Evolutionary conservation across 2,113 vertebrate species (phyloP).

Genomic region (Halcyon malimbica): DNA sequence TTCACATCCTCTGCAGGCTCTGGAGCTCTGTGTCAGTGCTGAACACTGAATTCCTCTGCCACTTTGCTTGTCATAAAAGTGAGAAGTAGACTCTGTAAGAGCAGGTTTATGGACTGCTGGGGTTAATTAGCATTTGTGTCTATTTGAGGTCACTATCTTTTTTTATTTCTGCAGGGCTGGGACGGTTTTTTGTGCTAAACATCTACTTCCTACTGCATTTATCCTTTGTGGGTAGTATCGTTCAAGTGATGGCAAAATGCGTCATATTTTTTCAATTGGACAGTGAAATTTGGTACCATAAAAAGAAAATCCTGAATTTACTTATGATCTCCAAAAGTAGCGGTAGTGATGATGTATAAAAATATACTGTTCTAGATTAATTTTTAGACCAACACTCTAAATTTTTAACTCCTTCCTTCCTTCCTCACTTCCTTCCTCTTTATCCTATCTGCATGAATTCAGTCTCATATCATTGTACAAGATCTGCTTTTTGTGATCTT

Average conservation of each 20-base stretch:
- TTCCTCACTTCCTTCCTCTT: not conserved
- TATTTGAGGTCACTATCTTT: not conserved
- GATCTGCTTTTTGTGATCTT: not conserved
- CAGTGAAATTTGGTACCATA: not conserved
- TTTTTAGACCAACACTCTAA: not conserved
- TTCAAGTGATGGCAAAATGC: not conserved
- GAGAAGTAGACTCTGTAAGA: not conserved
- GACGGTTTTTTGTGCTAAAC: not conserved
- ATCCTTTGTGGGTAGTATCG: not conserved
- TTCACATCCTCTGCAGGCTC: not conserved
- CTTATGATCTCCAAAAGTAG: not conserved
- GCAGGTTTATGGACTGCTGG: not conserved
- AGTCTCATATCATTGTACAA: not conserved
- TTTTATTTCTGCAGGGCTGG: not conserved
- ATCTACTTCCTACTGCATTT: not conserved
- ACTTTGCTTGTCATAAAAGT: not conserved
- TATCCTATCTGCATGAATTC: not conserved
- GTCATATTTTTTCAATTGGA: not conserved
- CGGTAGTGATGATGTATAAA: not conserved
- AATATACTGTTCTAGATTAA: not conserved
- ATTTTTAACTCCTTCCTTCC: not conserved
- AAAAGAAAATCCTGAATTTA: not conserved
- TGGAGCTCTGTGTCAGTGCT: not conserved
- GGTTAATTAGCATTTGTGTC: not conserved
- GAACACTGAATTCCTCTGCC: not conserved